Evolutionary conservation across 1,140 invertebrate genomes (phyloP), one percentile per base, ranked within the genome.

Genomic region (Drosophila sturtevanti): DNA sequence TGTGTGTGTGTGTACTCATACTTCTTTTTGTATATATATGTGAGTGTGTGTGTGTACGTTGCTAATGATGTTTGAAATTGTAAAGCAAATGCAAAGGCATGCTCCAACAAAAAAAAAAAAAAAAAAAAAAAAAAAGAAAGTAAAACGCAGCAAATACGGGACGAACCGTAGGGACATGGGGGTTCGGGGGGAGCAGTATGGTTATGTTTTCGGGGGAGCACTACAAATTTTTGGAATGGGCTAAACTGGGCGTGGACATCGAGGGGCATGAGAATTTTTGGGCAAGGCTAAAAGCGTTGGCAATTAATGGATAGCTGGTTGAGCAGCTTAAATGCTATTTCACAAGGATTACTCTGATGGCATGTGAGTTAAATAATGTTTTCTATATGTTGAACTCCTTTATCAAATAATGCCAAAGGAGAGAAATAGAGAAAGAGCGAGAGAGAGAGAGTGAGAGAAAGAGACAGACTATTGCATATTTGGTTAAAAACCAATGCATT

Each of bases 41-140:
- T 27, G 12, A 54, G 48, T 41, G 48, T 67, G 34, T 61, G 70
- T 85, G 79, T 82, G 81, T 86, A 78, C 75, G 81, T 87, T 86
- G 82, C 82, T 86, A 86, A 86, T 86, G 82, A 86, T 86, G 82
- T 86, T 86, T 86, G 82, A 86, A 86, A 86, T 86, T 86, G 82
- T 82, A 86, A 86, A 86, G 82, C 82, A 86, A 86, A 86, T 86
- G 82, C 82, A 87, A 77, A 86, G 79, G 79, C 82, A 86, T 86
- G 82, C 73, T 72, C 68, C 82, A 66, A 87, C 86, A 81, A 76
- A 58, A 84, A 54, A 38, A 63, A 74, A 61, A 67, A 41, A 24
- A 7, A 6, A 31, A 31, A 31, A 31, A 31, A 24, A 2, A 24
- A 55, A 21, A n/a, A 2, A 44, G 14, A 16, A 44, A 9, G 9